Evolutionary conservation across 2,797 vertebrate species (phyloP).

Genomic region (Leptoclinus maculatus): DNA sequence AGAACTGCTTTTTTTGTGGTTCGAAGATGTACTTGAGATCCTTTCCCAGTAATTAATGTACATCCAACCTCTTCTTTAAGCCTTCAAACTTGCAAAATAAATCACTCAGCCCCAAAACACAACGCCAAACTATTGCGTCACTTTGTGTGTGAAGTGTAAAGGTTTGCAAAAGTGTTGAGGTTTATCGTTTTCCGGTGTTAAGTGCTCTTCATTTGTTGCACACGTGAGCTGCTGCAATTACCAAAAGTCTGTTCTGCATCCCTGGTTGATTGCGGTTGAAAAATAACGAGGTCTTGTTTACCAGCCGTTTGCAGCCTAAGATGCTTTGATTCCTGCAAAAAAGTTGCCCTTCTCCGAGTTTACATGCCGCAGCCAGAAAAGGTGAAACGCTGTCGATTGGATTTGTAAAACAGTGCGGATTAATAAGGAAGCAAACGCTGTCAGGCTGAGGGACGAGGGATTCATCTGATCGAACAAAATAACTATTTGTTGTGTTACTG

Average conservation of each 20-base stretch:
- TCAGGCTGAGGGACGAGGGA: slow-evolving; percentile 41
- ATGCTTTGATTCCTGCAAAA: slow-evolving; percentile 60
- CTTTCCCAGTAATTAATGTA: slow-evolving; percentile 33
- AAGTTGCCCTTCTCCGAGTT: slow-evolving; percentile 55
- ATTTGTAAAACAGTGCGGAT: slow-evolving; percentile 55
- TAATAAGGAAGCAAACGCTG: slow-evolving; percentile 54
- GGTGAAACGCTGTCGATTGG: slow-evolving; percentile 54
- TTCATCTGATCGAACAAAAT: slow-evolving; percentile 58
- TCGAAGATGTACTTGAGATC: slow-evolving; percentile 12
- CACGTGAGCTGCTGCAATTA: slow-evolving; percentile 70
- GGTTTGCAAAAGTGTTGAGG: slow-evolving; percentile 9
- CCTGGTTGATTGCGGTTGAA: slow-evolving; percentile 67
- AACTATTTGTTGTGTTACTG: slow-evolving; percentile 54
- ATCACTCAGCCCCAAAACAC: slow-evolving; percentile 12
- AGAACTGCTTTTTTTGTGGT: slow-evolving; percentile 11
- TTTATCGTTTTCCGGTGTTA: slow-evolving; percentile 27
- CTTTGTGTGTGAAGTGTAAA: slow-evolving; percentile 25
- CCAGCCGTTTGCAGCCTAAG: slow-evolving; percentile 61
- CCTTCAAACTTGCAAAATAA: slow-evolving; percentile 2
- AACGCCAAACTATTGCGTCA: slow-evolving; percentile 7
- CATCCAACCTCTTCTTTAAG: slow-evolving; percentile 3
- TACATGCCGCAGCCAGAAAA: slow-evolving; percentile 50
- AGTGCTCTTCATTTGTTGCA: slow-evolving; percentile 47
- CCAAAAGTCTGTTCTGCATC: slow-evolving; percentile 64
- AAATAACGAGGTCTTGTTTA: slow-evolving; percentile 82